Conservation (phyloP, 2,797 vertebrate genomes). For the Thamnophis elegans region DNA sequence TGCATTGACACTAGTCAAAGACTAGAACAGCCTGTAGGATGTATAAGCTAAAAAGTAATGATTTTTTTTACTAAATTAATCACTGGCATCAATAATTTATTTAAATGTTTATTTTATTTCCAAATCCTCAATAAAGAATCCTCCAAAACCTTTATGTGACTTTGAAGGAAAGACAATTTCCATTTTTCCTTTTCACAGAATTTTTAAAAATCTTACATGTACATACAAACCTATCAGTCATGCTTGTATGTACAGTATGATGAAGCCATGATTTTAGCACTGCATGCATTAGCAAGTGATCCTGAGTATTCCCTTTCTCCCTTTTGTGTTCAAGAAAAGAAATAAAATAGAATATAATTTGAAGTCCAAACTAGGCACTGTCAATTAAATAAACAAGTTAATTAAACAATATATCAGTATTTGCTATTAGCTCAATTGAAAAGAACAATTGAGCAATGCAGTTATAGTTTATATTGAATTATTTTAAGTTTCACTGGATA, state of each 20-base stretch:
- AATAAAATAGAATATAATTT: neutral
- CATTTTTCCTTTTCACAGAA: too few relatives aligned
- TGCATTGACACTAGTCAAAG: neutral
- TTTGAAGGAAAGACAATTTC: neutral
- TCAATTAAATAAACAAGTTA: neutral
- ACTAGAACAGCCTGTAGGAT: neutral
- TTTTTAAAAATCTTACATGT: neutral
- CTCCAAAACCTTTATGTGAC: neutral
- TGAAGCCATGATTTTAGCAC: neutral
- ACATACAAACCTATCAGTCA: neutral
- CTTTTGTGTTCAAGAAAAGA: neutral
- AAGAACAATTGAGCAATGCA: neutral
- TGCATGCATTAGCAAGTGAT: neutral
- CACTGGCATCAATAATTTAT: neutral
- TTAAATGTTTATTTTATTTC: neutral
- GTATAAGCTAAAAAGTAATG: neutral
- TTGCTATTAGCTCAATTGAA: neutral
- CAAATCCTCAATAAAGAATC: neutral
- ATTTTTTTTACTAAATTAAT: neutral
- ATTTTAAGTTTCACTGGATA: neutral
- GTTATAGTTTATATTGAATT: neutral
- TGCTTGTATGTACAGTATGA: too few relatives aligned
- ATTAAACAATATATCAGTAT: neutral
- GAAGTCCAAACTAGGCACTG: too few relatives aligned
- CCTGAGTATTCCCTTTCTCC: neutral